Conservation (phyloP, 2,888 invertebrate species). For the Neocrepidodera transversa region DNA sequence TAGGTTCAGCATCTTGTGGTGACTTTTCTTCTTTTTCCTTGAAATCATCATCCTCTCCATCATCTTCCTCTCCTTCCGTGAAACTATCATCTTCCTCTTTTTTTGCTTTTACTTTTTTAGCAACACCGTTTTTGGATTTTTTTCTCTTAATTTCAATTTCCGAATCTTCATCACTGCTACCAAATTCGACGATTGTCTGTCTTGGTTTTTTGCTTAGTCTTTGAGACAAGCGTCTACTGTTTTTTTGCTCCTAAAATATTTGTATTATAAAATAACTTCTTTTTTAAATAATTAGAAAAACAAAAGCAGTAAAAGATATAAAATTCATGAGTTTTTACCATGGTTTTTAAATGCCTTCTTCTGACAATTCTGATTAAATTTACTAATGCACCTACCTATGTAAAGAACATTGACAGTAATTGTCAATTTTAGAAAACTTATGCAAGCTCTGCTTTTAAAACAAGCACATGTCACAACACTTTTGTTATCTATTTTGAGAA, state of each 20-base stretch:
- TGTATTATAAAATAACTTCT: not conserved
- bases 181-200: conserved; percentile 38
- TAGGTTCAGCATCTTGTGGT: conserved; percentile 28
- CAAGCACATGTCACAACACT: too few relatives aligned
- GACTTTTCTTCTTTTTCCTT: conserved; percentile 14
- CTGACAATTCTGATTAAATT: too few relatives aligned
- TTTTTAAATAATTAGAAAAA: not conserved
- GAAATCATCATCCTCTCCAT: conserved; percentile 30
- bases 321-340: too few relatives aligned
- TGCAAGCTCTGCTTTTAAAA: too few relatives aligned
- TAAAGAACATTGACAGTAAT: too few relatives aligned
- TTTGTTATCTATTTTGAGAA: too few relatives aligned
- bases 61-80: conserved; percentile 29
- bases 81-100: conserved; percentile 36
- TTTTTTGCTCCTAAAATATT: conserved; percentile 39
- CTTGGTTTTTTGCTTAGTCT: conserved; percentile 53
- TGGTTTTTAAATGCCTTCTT: too few relatives aligned
- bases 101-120: conserved; percentile 28
- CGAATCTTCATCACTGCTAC: conserved; percentile 36
- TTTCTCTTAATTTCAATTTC: conserved; percentile 41
- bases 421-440: too few relatives aligned
- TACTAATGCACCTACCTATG: too few relatives aligned
- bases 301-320: not conserved
- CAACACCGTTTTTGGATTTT: conserved; percentile 36
- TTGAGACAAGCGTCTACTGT: conserved; percentile 49